Percentiles rank a stretch among this genome's conserved stretches.
phyloP scores from a whole-genome alignment of 2,113 vertebrate genomes.

The Cavia porcellus region DNA sequence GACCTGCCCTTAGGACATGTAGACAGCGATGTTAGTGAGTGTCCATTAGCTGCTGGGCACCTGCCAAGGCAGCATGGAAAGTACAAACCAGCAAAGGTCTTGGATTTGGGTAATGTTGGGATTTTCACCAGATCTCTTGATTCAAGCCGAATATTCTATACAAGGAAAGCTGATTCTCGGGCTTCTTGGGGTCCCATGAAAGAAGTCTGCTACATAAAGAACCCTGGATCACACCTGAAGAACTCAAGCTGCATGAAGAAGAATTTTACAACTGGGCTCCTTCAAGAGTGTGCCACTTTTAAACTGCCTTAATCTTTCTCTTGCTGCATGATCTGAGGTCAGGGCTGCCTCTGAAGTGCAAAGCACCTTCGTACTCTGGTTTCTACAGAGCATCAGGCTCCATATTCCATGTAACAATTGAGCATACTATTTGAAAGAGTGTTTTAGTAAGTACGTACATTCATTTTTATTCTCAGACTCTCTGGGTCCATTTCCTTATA shows the following conservation, averaged over 20 bases:
- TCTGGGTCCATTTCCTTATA: not conserved
- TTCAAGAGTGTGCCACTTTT: not conserved
- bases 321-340: not conserved
- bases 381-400: not conserved
- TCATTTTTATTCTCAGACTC: not conserved
- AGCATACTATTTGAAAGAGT: not conserved
- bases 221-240: not conserved
- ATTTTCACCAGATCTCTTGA: not conserved
- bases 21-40: rapidly evolving
- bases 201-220: not conserved
- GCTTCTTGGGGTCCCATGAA: rapidly evolving
- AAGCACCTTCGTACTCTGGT: rapidly evolving
- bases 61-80: rapidly evolving
- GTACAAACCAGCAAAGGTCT: not conserved
- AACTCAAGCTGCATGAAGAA: rapidly evolving
- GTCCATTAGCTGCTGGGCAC: rapidly evolving
- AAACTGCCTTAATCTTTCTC: not conserved
- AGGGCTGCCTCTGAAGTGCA: not conserved
- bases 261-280: not conserved
- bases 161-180: not conserved
- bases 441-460: no score
- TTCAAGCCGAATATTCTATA: not conserved
- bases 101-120: not conserved
- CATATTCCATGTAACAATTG: not conserved
- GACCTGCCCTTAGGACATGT: rapidly evolving